Evolutionary conservation across 2,113 vertebrate genomes (phyloP).

Genomic region (Anseranas semipalmata): DNA sequence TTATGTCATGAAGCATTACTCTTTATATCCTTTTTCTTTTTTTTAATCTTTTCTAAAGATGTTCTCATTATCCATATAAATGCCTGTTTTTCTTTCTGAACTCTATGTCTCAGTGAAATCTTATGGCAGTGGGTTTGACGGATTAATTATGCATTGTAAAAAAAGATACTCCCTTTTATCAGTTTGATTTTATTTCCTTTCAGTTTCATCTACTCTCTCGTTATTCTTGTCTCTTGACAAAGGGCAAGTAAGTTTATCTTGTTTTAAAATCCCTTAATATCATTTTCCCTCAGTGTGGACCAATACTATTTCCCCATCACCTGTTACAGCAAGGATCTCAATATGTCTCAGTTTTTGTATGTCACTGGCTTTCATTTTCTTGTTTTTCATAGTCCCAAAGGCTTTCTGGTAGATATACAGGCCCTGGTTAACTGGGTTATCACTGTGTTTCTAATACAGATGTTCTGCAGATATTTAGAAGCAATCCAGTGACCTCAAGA

Average conservation of each 20-base stretch:
- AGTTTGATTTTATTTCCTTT: slow-evolving; percentile 39
- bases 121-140: background rate
- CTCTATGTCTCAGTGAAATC: slow-evolving; percentile 5
- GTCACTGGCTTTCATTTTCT: background rate
- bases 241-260: slow-evolving; percentile 37
- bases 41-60: slow-evolving; percentile 10
- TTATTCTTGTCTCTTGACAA: slow-evolving; percentile 34
- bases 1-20: background rate
- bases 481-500: background rate
- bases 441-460: background rate
- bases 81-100: slow-evolving; percentile 41
- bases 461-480: background rate
- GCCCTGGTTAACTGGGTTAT: background rate
- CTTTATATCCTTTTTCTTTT: background rate
- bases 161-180: slow-evolving; percentile 46
- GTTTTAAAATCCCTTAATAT: slow-evolving; percentile 6
- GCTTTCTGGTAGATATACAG: background rate
- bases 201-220: slow-evolving; percentile 1
- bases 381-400: background rate
- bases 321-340: background rate
- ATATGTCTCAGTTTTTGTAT: background rate
- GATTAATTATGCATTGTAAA: slow-evolving; percentile 29
- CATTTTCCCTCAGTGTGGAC: background rate
- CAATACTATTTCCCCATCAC: background rate
- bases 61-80: slow-evolving; percentile 37